Evolutionary conservation across 2,113 vertebrate genomes (phyloP), one percentile per base, ranked within the genome.

Genomic region (Halcyon malimbica): DNA sequence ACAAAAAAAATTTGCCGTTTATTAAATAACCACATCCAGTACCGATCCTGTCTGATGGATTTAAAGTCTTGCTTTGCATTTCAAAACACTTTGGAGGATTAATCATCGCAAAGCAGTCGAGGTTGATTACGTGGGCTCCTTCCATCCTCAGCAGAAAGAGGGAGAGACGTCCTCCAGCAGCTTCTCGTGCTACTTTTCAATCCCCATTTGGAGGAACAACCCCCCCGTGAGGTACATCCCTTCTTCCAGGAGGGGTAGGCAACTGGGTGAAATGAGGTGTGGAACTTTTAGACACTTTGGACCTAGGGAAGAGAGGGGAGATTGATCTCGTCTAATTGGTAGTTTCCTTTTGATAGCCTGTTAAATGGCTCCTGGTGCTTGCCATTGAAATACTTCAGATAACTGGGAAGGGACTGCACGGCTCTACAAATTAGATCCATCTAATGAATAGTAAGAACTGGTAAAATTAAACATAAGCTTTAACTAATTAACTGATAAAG

Each of bases 61-160:
- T 95, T 86, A 80, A 94, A 70, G 60, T 85, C 90, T 94, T 90
- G 78, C 85, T 97, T 96, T 97, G 83, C 67, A 83, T 95, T 95
- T 94, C 89, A 92, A 94, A 95, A 90, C 69, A 82, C 51, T 89
- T 88, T 68, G 48, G 65, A 64, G 78, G 48, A 71, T 96, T 89
- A 93, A 91, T 94, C n/a, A 91, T 78, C 64, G 81, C 91, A 70
- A 50, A 75, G 64, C 81, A 83, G 64, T 81, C 53, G 78, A 29
- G 9, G 10, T 6, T 93, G 90, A 82, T 94, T 87, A 82, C 39
- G 26, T 82, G 65, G 82, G 20, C 51, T 85, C 26, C 29, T 69
- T 85, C 78, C 29, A 64, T 42, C 29, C 51, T 91, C 18, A 64
- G 64, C 9, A 15, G 39, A 80, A 86, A 44, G 39, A 88, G n/a